Conservation (phyloP, 35 echinoderm and acorn worm genomes). For the Patiria miniata region DNA sequence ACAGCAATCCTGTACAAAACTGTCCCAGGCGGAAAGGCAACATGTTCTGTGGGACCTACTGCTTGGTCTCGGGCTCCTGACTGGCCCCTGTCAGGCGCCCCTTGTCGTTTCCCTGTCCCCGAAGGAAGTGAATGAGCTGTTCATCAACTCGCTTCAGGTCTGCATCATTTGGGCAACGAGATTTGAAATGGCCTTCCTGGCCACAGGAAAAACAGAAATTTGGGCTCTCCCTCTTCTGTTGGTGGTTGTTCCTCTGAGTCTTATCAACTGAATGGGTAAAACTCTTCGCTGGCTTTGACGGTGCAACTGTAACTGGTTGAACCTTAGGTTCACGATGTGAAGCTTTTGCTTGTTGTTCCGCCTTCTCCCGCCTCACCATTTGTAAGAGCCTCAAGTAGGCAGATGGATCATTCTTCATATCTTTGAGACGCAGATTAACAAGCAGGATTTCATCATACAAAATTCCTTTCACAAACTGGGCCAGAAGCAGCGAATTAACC, state of each 20-base stretch:
- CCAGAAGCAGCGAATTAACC: not conserved
- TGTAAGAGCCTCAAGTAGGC: conserved; percentile 37
- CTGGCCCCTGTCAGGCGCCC: conserved; percentile 54
- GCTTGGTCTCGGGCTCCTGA: conserved; percentile 35
- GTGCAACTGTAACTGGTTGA: no score
- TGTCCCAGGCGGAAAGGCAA: not conserved
- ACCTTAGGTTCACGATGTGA: not conserved
- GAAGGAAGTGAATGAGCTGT: conserved; percentile 46
- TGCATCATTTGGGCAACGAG: conserved; percentile 4
- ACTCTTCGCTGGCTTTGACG: no score
- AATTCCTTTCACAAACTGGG: conserved; percentile 50
- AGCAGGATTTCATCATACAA: conserved; percentile 59
- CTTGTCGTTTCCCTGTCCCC: conserved; percentile 72
- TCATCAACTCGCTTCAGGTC: conserved; percentile 29
- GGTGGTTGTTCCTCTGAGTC: no score
- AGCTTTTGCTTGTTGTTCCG: conserved; percentile 1
- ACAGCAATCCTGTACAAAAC: conserved; percentile 2
- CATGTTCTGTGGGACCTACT: not conserved
- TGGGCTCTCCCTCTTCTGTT: not conserved
- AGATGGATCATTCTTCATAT: conserved; percentile 22
- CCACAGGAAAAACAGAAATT: conserved; percentile 68
- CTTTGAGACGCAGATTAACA: conserved; percentile 53
- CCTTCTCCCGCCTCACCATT: conserved; percentile 36
- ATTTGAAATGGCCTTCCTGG: conserved; percentile 42
- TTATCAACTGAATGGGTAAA: no score